Evolutionary conservation across 2,113 vertebrate species (phyloP).

Genomic region (Reinhardtius hippoglossoides): DNA sequence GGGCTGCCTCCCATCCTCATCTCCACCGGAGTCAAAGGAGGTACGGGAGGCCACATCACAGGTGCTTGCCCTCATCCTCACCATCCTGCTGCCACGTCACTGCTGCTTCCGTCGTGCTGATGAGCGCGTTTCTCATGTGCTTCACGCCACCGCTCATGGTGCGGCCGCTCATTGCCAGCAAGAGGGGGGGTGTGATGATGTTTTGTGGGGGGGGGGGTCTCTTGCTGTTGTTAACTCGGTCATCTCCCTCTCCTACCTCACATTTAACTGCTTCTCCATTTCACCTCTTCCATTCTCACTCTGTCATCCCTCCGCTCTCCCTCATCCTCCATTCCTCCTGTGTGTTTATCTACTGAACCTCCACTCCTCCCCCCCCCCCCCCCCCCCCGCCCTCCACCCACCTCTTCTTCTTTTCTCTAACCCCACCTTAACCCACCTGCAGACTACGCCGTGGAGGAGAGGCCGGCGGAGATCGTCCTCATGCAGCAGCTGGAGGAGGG

Average conservation of each 20-base stretch:
- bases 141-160: constrained; percentile 52
- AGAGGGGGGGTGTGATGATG: neutral
- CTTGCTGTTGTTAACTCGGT: neutral
- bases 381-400: constrained; percentile 8
- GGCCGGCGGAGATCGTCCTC: constrained; percentile 93
- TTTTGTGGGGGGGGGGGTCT: neutral
- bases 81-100: constrained; percentile 72
- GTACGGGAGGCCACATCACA: constrained; percentile 88
- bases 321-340: constrained; percentile 7
- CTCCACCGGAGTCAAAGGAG: constrained; percentile 99
- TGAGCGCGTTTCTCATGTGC: constrained; percentile 38
- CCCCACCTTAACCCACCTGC: neutral
- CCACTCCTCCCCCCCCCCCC: constrained; percentile 14
- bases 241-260: neutral
- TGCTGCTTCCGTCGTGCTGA: constrained; percentile 54
- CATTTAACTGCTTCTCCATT: constrained; percentile 14
- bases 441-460: constrained; percentile 98
- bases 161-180: constrained; percentile 44
- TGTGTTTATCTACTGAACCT: neutral
- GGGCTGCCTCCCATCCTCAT: constrained; percentile 99
- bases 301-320: constrained; percentile 13
- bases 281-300: constrained; percentile 23
- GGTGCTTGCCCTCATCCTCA: constrained; percentile 85
- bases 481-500: constrained; percentile 98
- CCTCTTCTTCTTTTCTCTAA: neutral